Conservation (phyloP, 1,140 invertebrate genomes). For the Marisa cornuarietis region DNA sequence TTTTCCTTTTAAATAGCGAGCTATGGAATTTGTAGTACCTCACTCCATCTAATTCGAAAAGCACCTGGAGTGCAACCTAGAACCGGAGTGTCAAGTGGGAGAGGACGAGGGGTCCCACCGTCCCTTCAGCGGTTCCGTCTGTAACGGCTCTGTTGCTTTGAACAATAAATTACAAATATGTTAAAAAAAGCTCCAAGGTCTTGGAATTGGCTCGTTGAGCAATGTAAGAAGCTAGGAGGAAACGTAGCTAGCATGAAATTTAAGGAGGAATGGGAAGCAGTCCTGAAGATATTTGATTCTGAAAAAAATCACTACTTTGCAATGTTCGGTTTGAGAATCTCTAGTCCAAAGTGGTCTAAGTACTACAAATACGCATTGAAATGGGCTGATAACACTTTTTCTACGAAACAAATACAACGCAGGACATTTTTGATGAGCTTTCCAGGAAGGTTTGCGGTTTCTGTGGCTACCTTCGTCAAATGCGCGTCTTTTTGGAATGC, state of each 20-base stretch:
- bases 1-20: too few relatives aligned
- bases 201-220: not conserved
- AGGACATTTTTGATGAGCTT: not conserved
- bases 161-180: not conserved
- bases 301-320: not conserved
- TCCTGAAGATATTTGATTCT: not conserved
- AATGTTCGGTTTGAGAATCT: not conserved
- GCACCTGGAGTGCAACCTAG: constrained; percentile 11
- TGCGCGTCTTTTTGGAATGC: not conserved
- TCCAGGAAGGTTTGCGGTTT: too few relatives aligned
- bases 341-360: not conserved
- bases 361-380: constrained; percentile 6
- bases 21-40: not conserved
- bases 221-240: not conserved
- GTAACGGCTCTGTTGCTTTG: not conserved
- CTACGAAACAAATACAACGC: not conserved
- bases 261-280: not conserved
- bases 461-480: not conserved
- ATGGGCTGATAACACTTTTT: not conserved
- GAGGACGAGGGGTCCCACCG: constrained; percentile 1
- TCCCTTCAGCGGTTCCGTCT: constrained; percentile 4
- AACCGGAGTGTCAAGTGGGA: not conserved
- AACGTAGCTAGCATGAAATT: constrained; percentile 11
- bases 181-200: not conserved
- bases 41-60: not conserved